Evolutionary conservation across 1,140 invertebrate species (phyloP).

Genomic region (Sesamia nonagrioides): DNA sequence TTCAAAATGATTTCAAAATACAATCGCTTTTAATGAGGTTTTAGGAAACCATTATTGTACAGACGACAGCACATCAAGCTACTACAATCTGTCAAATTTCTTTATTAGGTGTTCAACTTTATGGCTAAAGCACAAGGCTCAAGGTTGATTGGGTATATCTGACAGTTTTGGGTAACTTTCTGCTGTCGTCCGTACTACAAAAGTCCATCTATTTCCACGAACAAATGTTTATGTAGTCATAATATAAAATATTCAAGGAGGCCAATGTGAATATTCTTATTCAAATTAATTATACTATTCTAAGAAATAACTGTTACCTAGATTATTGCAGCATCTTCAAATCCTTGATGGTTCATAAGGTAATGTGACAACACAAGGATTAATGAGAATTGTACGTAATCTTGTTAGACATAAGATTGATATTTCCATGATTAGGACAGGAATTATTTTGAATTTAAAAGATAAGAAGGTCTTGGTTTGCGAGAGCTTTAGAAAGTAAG

Average conservation of each 20-base stretch:
- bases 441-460: background rate
- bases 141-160: too few relatives aligned
- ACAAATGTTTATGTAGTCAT: background rate
- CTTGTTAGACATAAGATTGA: background rate
- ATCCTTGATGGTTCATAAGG: background rate
- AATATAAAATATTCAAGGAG: background rate
- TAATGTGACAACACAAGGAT: background rate
- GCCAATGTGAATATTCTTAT: background rate
- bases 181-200: too few relatives aligned
- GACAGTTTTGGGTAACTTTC: background rate
- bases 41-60: too few relatives aligned
- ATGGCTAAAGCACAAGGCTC: too few relatives aligned
- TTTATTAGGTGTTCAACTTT: too few relatives aligned
- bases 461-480: background rate
- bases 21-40: too few relatives aligned
- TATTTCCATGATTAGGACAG: background rate
- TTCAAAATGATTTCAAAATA: too few relatives aligned
- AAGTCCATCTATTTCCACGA: background rate
- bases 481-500: too few relatives aligned
- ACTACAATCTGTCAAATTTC: too few relatives aligned
- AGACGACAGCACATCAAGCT: too few relatives aligned
- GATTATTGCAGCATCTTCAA: background rate
- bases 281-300: constrained; percentile 13
- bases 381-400: background rate
- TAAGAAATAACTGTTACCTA: constrained; percentile 12